Percentiles rank a stretch among this genome's conserved stretches.
phyloP scores from a whole-genome alignment of 64 coral and sea anemone species.

The Porites australiensis region DNA sequence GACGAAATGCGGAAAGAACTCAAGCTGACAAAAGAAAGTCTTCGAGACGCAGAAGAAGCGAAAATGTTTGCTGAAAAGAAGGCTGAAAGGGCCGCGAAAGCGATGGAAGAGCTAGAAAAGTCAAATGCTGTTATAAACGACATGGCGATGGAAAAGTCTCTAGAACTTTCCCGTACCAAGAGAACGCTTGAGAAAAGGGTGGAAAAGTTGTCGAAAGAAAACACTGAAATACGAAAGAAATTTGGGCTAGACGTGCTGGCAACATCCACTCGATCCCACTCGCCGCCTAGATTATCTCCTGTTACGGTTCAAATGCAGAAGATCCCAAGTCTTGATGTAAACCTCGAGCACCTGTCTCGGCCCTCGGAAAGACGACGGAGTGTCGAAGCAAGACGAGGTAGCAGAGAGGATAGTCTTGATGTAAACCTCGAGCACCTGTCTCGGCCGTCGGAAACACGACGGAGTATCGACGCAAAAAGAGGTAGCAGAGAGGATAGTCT shows the following conservation, averaged over 20 bases:
- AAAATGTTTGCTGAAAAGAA: conserved; percentile 46
- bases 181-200: conserved; percentile 87
- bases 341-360: conserved; percentile 17
- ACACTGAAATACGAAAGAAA: conserved; percentile 87
- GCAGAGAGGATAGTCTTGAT: neutral
- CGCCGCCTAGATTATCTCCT: conserved; percentile 26
- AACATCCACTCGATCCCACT: conserved; percentile 1
- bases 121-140: conserved; percentile 83
- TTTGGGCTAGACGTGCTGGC: conserved; percentile 27
- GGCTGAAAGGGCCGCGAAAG: conserved; percentile 52
- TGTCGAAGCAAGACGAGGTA: neutral
- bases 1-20: conserved; percentile 73
- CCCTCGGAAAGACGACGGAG: neutral
- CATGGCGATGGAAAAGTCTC: conserved; percentile 94
- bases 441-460: neutral
- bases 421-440: conserved; percentile 6
- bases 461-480: neutral
- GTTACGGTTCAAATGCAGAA: conserved; percentile 49
- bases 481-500: neutral
- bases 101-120: conserved; percentile 54
- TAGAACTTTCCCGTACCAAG: conserved; percentile 88
- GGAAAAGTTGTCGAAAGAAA: conserved; percentile 93
- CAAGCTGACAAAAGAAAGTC: conserved; percentile 33
- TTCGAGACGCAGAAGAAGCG: conserved; percentile 54
- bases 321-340: conserved; percentile 11